Conservation (phyloP, 2,797 vertebrate species). For the Otolemur crassicaudatus region DNA sequence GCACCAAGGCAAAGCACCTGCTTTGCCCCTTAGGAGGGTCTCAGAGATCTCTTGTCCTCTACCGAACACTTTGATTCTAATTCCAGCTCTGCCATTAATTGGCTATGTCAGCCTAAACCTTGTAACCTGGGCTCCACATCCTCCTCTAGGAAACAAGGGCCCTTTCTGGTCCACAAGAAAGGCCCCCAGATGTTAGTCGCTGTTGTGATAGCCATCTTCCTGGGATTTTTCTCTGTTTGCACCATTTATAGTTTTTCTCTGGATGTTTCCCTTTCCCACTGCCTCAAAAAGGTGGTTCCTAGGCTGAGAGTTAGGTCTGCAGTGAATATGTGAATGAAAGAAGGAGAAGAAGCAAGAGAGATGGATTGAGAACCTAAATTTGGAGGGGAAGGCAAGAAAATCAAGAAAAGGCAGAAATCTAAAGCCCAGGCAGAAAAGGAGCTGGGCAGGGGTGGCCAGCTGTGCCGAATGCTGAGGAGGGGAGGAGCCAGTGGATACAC, state of each 20-base stretch:
- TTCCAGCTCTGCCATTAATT: not conserved
- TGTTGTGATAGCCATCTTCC: not conserved
- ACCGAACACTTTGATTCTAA: not conserved
- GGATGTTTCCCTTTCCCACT: not conserved
- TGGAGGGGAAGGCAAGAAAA: not conserved
- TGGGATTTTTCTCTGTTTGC: not conserved
- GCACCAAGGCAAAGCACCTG: no score
- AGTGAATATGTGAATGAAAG: not conserved
- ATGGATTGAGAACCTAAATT: not conserved
- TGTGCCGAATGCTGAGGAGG: not conserved
- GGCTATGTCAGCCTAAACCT: not conserved
- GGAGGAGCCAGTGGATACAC: rapidly evolving
- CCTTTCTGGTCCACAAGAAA: not conserved
- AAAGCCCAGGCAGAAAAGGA: not conserved
- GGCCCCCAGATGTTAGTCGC: not conserved
- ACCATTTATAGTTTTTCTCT: not conserved
- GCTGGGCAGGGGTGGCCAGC: rapidly evolving
- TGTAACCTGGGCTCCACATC: not conserved
- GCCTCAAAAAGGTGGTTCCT: not conserved
- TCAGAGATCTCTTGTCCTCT: no score
- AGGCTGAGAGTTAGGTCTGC: not conserved
- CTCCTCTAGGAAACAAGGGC: not conserved
- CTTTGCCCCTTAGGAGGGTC: no score
- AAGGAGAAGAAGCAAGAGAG: not conserved
- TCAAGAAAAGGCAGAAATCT: not conserved